These are phyloP conservation scores for Hydractinia symbiolongicarpus DNA, from an alignment of 30 jellyfish, hydroid and myxozoan species.

Conservation along the genomic window DNA sequence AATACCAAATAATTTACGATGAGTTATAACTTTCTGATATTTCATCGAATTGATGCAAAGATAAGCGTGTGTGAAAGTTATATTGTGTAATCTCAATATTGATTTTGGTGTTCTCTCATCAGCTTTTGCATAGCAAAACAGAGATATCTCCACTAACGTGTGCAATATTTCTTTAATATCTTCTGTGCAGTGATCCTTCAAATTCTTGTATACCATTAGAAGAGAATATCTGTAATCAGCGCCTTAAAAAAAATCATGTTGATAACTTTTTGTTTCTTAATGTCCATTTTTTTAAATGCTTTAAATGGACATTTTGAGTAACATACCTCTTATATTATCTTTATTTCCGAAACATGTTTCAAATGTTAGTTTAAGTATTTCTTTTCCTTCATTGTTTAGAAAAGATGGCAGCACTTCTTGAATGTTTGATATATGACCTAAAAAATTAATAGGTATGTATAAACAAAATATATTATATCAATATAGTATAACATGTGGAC, in stretches of 20 bases:
- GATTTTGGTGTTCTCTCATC: background rate
- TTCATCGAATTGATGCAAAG: background rate
- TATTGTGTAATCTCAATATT: background rate
- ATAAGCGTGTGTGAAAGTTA: background rate
- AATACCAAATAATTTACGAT: background rate
- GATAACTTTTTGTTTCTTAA: background rate
- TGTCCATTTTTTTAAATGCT: background rate
- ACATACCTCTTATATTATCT: background rate
- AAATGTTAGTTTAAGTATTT: background rate
- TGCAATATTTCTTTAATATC: background rate
- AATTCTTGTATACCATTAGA: background rate
- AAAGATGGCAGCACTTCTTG: background rate
- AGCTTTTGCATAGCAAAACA: background rate
- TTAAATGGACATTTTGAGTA: background rate
- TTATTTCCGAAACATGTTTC: background rate
- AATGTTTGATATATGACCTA: background rate
- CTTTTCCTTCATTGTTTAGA: background rate
- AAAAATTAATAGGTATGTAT: background rate
- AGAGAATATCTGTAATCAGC: constrained; percentile 1
- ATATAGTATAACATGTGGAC: too few relatives aligned
- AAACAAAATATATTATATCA: too few relatives aligned
- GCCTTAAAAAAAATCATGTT: background rate
- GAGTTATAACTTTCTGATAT: background rate
- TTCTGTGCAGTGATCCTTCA: background rate
- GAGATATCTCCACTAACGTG: background rate